These are phyloP conservation scores for Anthoscopus minutus DNA, from an alignment of 2,113 vertebrate genomes.

Conservation along the genomic window DNA sequence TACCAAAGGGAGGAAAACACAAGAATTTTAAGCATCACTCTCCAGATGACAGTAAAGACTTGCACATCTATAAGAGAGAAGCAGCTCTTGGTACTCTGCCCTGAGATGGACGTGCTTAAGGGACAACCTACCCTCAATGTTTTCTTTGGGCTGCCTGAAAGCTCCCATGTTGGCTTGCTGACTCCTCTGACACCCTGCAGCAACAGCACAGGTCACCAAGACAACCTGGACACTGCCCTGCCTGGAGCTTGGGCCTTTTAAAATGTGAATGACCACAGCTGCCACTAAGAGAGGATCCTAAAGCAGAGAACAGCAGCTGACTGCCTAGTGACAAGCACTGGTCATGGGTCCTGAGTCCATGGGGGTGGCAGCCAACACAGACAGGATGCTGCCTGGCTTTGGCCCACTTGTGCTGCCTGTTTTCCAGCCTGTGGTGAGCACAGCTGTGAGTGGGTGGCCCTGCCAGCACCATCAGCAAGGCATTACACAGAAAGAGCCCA, in stretches of 20 bases:
- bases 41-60: background rate
- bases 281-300: background rate
- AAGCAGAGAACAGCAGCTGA: background rate
- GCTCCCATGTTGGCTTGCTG: fast-evolving
- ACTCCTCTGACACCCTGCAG: background rate
- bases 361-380: background rate
- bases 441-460: background rate
- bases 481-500: background rate
- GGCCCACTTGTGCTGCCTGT: background rate
- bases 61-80: background rate
- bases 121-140: background rate
- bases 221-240: background rate
- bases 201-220: background rate
- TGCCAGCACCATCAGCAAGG: background rate
- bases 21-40: background rate
- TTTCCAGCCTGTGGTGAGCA: background rate
- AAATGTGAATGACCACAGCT: background rate
- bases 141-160: background rate
- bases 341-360: background rate
- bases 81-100: background rate
- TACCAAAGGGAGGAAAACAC: background rate
- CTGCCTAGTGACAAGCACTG: fast-evolving
- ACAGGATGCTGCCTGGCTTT: background rate
- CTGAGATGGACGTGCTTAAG: background rate
- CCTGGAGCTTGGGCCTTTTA: background rate